A percentile compares a stretch with the other conserved stretches of the same genome.
phyloP scores from a whole-genome alignment of 2,888 invertebrate genomes.

The Sipha maydis region DNA sequence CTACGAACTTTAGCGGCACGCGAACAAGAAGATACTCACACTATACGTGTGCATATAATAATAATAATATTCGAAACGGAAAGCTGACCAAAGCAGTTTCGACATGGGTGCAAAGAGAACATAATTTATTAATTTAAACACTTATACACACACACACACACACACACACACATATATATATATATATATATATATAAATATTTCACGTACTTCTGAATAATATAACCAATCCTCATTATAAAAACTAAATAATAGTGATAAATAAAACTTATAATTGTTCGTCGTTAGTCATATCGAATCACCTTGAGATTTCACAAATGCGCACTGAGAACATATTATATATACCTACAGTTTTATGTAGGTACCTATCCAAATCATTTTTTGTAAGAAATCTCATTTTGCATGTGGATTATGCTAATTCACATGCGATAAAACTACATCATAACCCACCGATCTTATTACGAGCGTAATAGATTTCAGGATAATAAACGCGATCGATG shows the following conservation, averaged over 20 bases:
- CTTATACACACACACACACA: no score
- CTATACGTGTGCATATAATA: neutral
- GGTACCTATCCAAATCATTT: neutral
- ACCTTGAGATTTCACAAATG: conserved; percentile 31
- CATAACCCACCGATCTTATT: neutral
- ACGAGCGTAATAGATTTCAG: neutral
- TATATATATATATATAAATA: no score
- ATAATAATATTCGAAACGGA: conserved; percentile 29
- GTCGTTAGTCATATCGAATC: neutral
- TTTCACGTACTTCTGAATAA: no score
- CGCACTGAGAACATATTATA: neutral
- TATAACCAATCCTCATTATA: neutral
- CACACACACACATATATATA: no score
- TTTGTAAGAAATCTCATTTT: neutral
- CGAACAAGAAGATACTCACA: neutral
- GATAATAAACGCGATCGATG: neutral
- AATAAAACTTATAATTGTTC: conserved; percentile 36
- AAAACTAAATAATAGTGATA: conserved; percentile 6
- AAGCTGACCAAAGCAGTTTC: conserved; percentile 29
- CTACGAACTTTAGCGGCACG: conserved; percentile 18
- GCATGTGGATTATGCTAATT: neutral
- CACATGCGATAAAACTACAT: neutral
- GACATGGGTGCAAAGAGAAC: conserved; percentile 22
- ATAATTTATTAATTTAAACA: conserved; percentile 41
- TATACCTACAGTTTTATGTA: no score